Percentiles rank a stretch among this genome's conserved stretches.
Evolutionary conservation across 2,113 vertebrate species (phyloP).

Genomic region (Halcyon senegalensis): DNA sequence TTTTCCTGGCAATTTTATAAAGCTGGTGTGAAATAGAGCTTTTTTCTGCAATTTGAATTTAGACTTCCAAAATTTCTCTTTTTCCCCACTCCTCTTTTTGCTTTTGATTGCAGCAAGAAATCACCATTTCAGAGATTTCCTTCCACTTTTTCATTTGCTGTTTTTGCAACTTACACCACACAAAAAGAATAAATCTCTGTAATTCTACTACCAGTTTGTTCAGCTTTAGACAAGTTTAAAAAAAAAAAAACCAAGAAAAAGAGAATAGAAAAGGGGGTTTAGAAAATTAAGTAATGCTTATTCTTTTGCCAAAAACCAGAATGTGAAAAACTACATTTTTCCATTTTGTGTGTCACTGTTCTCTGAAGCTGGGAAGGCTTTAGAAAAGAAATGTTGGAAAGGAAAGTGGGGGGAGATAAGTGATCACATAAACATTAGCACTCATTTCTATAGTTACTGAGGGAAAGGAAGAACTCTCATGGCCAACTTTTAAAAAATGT

Average conservation of each 20-base stretch:
- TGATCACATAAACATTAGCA: neutral
- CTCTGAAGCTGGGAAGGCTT: neutral
- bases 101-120: neutral
- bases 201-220: neutral
- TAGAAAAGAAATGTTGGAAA: neutral
- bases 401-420: neutral
- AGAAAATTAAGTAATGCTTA: neutral
- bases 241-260: neutral
- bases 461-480: neutral
- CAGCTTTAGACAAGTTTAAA: neutral
- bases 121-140: neutral
- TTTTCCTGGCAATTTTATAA: conserved; percentile 31
- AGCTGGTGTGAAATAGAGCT: neutral
- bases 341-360: neutral
- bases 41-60: neutral
- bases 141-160: neutral
- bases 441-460: neutral
- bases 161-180: neutral
- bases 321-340: neutral
- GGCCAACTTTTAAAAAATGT: neutral
- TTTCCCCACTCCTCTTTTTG: neutral
- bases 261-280: neutral
- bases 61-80: neutral
- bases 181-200: neutral
- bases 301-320: neutral